Base-by-base conservation (phyloP, 1,140 invertebrate genomes). In the Psix sp. region DNA sequence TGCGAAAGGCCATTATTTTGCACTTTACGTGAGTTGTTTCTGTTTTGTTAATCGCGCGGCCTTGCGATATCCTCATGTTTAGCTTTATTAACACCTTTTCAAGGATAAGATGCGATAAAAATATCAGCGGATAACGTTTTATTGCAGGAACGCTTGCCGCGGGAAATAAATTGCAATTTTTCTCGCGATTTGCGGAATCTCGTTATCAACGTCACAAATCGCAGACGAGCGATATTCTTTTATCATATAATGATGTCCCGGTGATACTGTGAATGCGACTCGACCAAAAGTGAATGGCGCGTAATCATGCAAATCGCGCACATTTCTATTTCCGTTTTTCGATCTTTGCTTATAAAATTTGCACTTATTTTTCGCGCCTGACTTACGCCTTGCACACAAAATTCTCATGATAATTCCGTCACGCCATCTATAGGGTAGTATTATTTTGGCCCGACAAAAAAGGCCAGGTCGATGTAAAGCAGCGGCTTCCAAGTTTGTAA, bases 341-440 rank as follows among this genome's bases (percentile, higher is more conserved):
- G 43, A 42, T 57, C 15, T 16, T 17, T 11, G 21, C 45, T 59
- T 52, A 59, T 68, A 68, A 68, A 68, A 59, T 45, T 17, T 43
- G 35, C 15, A 43, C 45, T 57, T 49, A 59, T 60, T 60, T 60
- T 26, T 46, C 65, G 31, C 52, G 48, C 56, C 13, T 49, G 48
- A 40, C 43, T 31, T 49, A 56, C 36, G 10, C 21, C 4, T 11
- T 10, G 33, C 5, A 45, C 35, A 38, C 65, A 52, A 43, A 59
- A 51, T 72, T 65, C 59, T 43, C 49, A 63, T 65, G 59, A 65
- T 72, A 63, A 72, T 65, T 52, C 59, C 45, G 68, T 57, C 68
- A 65, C 43, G 52, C 14, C 26, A 65, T 65, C 59, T 59, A 24
- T 49, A 48, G 14, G 1, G 33, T 24, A 11, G 35, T 29, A 51